Evolutionary conservation across 2,797 vertebrate genomes (phyloP).

Genomic region (Artibeus lituratus): DNA sequence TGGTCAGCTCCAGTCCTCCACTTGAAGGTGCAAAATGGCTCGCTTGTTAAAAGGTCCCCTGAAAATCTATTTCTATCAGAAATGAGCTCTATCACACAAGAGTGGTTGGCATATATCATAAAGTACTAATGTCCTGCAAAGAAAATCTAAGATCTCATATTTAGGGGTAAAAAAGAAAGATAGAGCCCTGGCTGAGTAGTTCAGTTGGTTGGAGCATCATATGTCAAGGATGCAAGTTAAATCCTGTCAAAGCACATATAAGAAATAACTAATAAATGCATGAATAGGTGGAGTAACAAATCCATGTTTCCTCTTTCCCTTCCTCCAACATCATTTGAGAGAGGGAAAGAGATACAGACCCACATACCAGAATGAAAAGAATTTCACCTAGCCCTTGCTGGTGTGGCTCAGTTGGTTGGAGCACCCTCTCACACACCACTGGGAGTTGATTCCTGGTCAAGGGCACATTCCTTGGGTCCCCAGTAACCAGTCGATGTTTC

Average conservation of each 20-base stretch:
- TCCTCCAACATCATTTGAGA: not conserved
- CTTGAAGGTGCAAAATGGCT: conserved; percentile 31
- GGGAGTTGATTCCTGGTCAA: not conserved
- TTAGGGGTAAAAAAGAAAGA: not conserved
- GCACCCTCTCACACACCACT: not conserved
- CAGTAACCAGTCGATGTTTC: not conserved
- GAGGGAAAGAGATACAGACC: not conserved
- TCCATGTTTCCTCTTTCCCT: not conserved
- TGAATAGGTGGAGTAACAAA: not conserved
- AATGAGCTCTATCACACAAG: not conserved
- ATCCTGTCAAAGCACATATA: not conserved
- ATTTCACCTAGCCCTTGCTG: not conserved
- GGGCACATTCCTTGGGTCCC: too few relatives aligned
- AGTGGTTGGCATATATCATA: not conserved
- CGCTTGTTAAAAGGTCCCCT: conserved; percentile 8
- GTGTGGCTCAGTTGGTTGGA: not conserved
- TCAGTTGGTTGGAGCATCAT: not conserved
- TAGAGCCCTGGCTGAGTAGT: not conserved
- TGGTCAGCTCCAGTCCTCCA: not conserved
- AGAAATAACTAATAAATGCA: not conserved
- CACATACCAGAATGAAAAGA: not conserved
- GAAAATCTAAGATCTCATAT: not conserved
- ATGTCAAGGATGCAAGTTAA: not conserved
- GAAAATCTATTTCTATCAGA: conserved; percentile 14
- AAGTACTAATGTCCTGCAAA: not conserved